Percentiles rank a stretch among this genome's conserved stretches.
Evolutionary conservation across 2,797 vertebrate species (phyloP).

Genomic region (Nothura maculosa): DNA sequence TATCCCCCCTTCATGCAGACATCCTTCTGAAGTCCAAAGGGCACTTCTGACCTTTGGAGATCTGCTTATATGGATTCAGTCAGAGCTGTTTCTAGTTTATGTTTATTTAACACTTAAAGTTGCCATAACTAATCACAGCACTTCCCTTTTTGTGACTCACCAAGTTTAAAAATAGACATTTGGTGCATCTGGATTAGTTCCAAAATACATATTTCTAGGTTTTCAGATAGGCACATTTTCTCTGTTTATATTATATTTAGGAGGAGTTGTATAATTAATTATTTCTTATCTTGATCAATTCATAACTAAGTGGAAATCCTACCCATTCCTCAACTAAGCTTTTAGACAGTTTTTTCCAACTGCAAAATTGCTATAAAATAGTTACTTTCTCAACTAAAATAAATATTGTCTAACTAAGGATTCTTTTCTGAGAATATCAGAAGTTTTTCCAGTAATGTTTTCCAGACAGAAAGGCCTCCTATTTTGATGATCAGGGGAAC

Average conservation of each 20-base stretch:
- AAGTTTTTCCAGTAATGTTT: neutral
- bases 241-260: constrained; percentile 26
- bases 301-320: constrained; percentile 28
- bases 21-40: neutral
- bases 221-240: constrained; percentile 48
- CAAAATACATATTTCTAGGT: constrained; percentile 44
- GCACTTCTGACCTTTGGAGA: neutral
- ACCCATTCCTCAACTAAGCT: neutral
- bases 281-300: constrained; percentile 51
- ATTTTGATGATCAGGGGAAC: neutral
- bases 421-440: neutral
- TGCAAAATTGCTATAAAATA: constrained; percentile 4
- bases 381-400: constrained; percentile 33
- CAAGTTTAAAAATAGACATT: constrained; percentile 59
- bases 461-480: neutral
- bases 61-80: neutral
- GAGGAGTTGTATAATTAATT: constrained; percentile 26
- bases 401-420: neutral
- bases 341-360: neutral
- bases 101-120: constrained; percentile 37
- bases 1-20: neutral
- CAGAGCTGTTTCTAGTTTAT: neutral
- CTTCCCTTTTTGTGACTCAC: constrained; percentile 51
- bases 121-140: constrained; percentile 19
- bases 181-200: constrained; percentile 53